phyloP scores from a whole-genome alignment of 2,888 invertebrate genomes.

The Clivina fossor region DNA sequence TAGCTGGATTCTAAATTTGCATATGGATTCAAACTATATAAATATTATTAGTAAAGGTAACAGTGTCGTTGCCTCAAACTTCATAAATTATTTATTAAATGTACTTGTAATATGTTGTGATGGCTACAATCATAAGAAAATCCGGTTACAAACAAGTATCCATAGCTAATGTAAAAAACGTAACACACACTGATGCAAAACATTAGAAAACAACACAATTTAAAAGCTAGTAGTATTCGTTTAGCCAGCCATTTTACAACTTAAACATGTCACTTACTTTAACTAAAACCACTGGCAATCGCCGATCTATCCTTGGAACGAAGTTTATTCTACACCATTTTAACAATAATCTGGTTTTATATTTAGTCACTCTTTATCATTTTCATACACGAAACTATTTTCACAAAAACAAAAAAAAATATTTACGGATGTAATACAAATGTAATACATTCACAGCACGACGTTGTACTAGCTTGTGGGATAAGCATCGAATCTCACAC shows the following conservation, averaged over 20 bases:
- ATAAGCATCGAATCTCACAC: conserved; percentile 24
- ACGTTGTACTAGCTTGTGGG: conserved; percentile 23
- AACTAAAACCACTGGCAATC: conserved; percentile 19
- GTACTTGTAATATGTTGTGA: too few species aligned
- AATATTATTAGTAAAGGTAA: too few species aligned
- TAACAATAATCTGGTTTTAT: conserved; percentile 22
- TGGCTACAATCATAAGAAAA: too few species aligned
- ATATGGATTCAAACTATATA: too few species aligned
- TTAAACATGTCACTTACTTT: conserved; percentile 30
- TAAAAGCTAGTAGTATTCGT: conserved; percentile 8
- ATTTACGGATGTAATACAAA: conserved; percentile 28
- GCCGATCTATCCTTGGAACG: conserved; percentile 20
- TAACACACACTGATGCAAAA: not conserved
- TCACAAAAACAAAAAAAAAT: conserved; percentile 27
- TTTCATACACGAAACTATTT: conserved; percentile 4
- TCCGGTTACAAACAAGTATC: too few species aligned
- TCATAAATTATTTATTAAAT: too few species aligned
- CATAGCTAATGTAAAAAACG: too few species aligned
- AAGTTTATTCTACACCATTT: conserved; percentile 28
- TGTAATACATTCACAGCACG: conserved; percentile 15
- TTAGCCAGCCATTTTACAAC: conserved; percentile 32
- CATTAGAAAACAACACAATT: not conserved
- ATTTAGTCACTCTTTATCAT: conserved; percentile 18
- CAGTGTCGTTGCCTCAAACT: too few species aligned
- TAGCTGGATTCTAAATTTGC: conserved; percentile 11